Evolutionary conservation across 1,140 invertebrate species (phyloP).

Genomic region (Diabrotica undecimpunctata): DNA sequence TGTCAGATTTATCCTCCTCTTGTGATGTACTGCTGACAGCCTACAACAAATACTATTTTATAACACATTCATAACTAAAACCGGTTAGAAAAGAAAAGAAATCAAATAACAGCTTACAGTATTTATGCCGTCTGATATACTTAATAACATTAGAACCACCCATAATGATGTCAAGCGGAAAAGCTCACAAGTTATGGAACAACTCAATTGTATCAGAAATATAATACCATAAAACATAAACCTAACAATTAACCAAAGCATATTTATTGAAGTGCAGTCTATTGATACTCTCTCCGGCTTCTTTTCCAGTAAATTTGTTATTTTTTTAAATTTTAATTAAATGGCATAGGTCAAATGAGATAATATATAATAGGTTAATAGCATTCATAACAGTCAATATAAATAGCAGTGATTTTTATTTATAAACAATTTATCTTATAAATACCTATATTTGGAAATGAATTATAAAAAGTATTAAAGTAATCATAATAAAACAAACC

Average conservation of each 20-base stretch:
- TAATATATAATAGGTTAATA: neutral
- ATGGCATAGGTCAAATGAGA: neutral
- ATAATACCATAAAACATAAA: neutral
- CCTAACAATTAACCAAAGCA: neutral
- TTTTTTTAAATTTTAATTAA: neutral
- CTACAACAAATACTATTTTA: neutral
- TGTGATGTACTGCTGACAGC: constrained; percentile 4
- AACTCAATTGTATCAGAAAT: neutral
- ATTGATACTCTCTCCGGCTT: neutral
- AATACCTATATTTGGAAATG: neutral
- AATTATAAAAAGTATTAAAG: neutral
- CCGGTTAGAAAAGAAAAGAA: neutral
- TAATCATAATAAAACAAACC: neutral
- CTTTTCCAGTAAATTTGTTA: neutral
- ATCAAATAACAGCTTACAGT: neutral
- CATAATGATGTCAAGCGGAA: constrained; percentile 4
- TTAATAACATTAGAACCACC: constrained; percentile 22
- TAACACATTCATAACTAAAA: neutral
- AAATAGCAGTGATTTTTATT: too few species aligned
- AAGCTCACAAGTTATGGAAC: neutral
- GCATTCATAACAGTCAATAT: neutral
- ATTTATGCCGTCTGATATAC: constrained; percentile 7
- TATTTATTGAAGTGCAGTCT: neutral
- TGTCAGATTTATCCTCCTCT: neutral
- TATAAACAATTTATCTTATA: too few species aligned